Percentiles rank a stretch among this genome's conserved stretches.
These are phyloP conservation scores for Volucella zonaria DNA, from an alignment of 2,888 invertebrate genomes.

Conservation along the genomic window DNA sequence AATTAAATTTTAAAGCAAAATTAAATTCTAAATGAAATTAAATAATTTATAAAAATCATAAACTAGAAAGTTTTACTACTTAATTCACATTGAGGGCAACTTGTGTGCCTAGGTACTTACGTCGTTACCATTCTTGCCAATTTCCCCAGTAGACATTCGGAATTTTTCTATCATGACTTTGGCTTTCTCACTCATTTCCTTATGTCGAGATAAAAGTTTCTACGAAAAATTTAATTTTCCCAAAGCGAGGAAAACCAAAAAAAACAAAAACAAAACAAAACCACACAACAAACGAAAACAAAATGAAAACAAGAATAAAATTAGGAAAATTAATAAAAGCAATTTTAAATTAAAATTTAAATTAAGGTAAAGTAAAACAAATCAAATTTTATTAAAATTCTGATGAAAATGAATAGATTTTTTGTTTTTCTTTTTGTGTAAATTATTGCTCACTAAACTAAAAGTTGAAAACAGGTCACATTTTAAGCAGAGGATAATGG, in stretches of 20 bases:
- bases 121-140: slow-evolving; percentile 79
- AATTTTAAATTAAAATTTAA: slow-evolving; percentile 64
- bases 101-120: slow-evolving; percentile 78
- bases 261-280: slow-evolving; percentile 74
- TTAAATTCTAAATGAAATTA: slow-evolving; percentile 40
- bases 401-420: slow-evolving; percentile 26
- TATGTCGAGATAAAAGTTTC: slow-evolving; percentile 83
- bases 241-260: slow-evolving; percentile 70
- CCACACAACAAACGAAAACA: slow-evolving; percentile 76
- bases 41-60: slow-evolving; percentile 6
- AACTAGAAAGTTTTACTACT: slow-evolving; percentile 18
- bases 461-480: too few relatives aligned
- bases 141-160: slow-evolving; percentile 79
- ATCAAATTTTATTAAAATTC: slow-evolving; percentile 45
- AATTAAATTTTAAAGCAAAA: slow-evolving; percentile 47
- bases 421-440: slow-evolving; percentile 2
- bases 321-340: slow-evolving; percentile 72
- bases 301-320: slow-evolving; percentile 73
- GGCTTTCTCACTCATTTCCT: slow-evolving; percentile 83
- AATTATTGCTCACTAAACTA: background rate
- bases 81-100: slow-evolving; percentile 26
- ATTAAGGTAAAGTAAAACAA: slow-evolving; percentile 59
- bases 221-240: slow-evolving; percentile 77
- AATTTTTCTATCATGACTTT: slow-evolving; percentile 82
- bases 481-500: too few relatives aligned